phyloP scores from a whole-genome alignment of 2,113 vertebrate genomes.

The Periophthalmodon schlosseri region DNA sequence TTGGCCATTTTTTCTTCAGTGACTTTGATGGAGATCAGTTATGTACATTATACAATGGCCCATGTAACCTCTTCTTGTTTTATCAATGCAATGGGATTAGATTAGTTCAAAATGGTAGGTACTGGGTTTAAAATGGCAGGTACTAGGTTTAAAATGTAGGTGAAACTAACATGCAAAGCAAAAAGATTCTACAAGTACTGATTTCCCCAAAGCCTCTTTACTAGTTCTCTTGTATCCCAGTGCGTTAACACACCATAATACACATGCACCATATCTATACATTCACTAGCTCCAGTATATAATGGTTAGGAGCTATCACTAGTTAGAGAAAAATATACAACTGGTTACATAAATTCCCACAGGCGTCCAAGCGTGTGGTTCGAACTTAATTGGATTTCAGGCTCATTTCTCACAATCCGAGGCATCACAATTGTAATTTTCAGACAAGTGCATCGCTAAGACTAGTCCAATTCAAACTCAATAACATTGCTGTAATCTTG shows the following conservation, averaged over 20 bases:
- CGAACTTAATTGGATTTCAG: conserved; percentile 64
- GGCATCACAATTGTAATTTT: conserved; percentile 69
- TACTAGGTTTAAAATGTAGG: too few species aligned
- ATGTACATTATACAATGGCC: neutral
- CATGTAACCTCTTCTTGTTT: neutral
- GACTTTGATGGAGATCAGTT: neutral
- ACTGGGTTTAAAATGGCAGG: neutral
- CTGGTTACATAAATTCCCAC: conserved; percentile 65
- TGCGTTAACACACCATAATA: neutral
- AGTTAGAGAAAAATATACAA: conserved; percentile 62
- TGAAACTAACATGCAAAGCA: neutral
- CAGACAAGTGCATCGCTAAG: conserved; percentile 72
- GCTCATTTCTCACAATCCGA: conserved; percentile 66
- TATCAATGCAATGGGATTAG: neutral
- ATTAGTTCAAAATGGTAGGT: neutral
- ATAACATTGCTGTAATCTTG: conserved; percentile 76
- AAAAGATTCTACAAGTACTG: neutral
- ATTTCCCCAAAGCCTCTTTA: conserved; percentile 1
- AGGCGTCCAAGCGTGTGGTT: conserved; percentile 51
- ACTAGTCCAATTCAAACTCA: conserved; percentile 79
- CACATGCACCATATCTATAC: conserved; percentile 24
- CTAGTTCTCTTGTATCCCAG: neutral
- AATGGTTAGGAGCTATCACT: conserved; percentile 59
- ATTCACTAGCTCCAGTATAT: conserved; percentile 29
- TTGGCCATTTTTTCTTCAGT: too few species aligned